Base-by-base conservation (phyloP, 2,888 invertebrate genomes). In the Hydropsyche betteni region DNA sequence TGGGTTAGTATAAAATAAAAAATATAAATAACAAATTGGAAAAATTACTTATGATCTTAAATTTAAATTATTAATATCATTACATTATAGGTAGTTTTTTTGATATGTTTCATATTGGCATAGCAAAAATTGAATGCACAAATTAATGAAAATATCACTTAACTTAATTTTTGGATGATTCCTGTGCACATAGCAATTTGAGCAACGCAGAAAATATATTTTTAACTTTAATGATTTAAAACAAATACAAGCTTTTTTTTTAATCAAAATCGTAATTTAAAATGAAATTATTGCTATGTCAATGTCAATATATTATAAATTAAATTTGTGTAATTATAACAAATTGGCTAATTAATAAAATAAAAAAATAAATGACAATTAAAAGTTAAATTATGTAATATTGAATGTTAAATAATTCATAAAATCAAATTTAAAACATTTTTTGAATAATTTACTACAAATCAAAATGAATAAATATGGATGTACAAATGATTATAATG, bases 101-200 rank as follows among this genome's bases (percentile, higher is more conserved):
- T 78, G 78, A 78, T 78, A 78, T 78, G 78, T 78, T 75, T 78
- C 71, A 75, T 75, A 75, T 75, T 71, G 76, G 76, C 78, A 75
- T 76, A 72, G 74, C 72, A 68, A 53, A 68, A 34, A 52, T 74
- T 52, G 24, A 50, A 12, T 34, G 38, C 24, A 34, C 5, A 44
- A 6, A 69, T 69, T 1, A n/a, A 34, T 68, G 12, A 68, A 24
- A 38, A 10, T 34, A 12, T 44, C 12, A 68, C 8, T n/a, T 69
- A 64, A 44, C 38, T 38, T 44, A 44, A 69, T 16, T 24, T 16
- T 14, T 24, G 8, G 16, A 58, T 24, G 16, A 58, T 58, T 8
- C 8, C 8, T 14, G 16, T 4, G 5, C 16, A 24, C 16, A 16
- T 16, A 2, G 24, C 24, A 16, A 58, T 24, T 58, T 58, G 58